Percentiles rank a stretch among this genome's conserved stretches.
Conservation (phyloP, 2,113 vertebrate genomes). For the Micromys minutus region DNA sequence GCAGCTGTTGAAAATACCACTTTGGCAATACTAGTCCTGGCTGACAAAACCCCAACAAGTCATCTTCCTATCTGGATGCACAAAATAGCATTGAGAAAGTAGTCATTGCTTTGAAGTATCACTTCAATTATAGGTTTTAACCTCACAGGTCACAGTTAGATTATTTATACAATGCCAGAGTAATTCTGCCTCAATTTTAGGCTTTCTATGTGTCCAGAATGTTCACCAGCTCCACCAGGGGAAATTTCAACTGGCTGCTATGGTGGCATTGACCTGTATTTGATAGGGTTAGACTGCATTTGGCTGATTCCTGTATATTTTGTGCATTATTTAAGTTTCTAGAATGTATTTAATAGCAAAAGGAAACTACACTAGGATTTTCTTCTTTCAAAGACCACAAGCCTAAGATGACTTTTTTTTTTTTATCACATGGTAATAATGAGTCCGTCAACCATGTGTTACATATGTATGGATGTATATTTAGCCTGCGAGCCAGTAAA, state of each 20-base stretch:
- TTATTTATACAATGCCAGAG: constrained; percentile 98
- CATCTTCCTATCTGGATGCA: constrained; percentile 88
- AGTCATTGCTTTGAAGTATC: constrained; percentile 98
- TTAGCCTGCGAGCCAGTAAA: constrained; percentile 59
- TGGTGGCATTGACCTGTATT: constrained; percentile 91
- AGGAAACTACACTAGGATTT: constrained; percentile 81
- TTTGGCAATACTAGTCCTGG: constrained; percentile 88
- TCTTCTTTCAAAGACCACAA: constrained; percentile 75
- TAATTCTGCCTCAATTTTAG: constrained; percentile 95
- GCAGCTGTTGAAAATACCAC: constrained; percentile 93
- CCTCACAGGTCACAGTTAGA: constrained; percentile 97
- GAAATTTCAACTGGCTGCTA: constrained; percentile 90
- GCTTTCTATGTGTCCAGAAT: constrained; percentile 92
- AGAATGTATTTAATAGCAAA: constrained; percentile 83
- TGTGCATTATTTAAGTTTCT: constrained; percentile 88
- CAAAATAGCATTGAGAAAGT: constrained; percentile 92
- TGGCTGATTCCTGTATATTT: constrained; percentile 86
- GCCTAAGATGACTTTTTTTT: constrained; percentile 38
- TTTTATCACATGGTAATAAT: constrained; percentile 41
- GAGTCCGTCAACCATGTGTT: constrained; percentile 40
- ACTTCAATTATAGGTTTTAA: constrained; percentile 99
- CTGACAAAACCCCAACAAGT: constrained; percentile 87
- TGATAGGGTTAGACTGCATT: constrained; percentile 92
- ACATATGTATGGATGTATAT: constrained; percentile 46
- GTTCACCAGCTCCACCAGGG: constrained; percentile 87